phyloP scores from a whole-genome alignment of 1,140 invertebrate species.

The Drosophila setifemur region DNA sequence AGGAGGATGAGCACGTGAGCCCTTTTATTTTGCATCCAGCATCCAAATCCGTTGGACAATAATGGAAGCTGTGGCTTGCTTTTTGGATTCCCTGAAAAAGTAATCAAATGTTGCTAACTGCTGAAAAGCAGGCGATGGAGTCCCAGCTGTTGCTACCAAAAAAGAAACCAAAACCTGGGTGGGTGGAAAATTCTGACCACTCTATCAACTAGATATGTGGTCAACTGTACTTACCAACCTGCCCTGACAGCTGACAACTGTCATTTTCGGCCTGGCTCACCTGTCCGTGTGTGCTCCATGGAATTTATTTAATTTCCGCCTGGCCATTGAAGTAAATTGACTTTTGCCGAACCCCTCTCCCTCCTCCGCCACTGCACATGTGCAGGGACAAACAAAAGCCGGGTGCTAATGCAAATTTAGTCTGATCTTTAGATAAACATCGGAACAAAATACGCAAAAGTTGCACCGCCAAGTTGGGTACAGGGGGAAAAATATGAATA shows the following conservation, averaged over 20 bases:
- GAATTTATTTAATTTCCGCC: constrained; percentile 75
- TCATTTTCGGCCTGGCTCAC: constrained; percentile 53
- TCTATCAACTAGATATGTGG: constrained; percentile 7
- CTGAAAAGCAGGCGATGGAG: not conserved
- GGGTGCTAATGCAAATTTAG: constrained; percentile 44
- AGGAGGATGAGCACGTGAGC: constrained; percentile 14
- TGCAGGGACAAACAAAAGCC: constrained; percentile 20
- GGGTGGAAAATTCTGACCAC: not conserved
- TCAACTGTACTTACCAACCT: constrained; percentile 41
- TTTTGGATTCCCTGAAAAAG: constrained; percentile 1
- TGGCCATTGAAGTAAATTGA: constrained; percentile 54
- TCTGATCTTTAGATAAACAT: constrained; percentile 58
- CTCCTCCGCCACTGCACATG: constrained; percentile 3
- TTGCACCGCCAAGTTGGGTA: not conserved
- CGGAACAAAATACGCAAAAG: constrained; percentile 30
- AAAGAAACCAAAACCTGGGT: not conserved
- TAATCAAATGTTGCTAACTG: constrained; percentile 11
- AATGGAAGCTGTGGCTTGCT: not conserved
- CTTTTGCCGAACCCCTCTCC: constrained; percentile 18
- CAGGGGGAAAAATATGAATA: not conserved
- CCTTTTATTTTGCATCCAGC: not conserved
- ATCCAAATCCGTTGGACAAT: not conserved
- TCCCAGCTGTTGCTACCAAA: not conserved
- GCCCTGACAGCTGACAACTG: constrained; percentile 63
- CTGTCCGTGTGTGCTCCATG: constrained; percentile 48